A percentile compares a stretch with the other conserved stretches of the same genome.
These are phyloP conservation scores for Agrypnia vestita DNA, from an alignment of 1,140 invertebrate genomes.

Conservation along the genomic window DNA sequence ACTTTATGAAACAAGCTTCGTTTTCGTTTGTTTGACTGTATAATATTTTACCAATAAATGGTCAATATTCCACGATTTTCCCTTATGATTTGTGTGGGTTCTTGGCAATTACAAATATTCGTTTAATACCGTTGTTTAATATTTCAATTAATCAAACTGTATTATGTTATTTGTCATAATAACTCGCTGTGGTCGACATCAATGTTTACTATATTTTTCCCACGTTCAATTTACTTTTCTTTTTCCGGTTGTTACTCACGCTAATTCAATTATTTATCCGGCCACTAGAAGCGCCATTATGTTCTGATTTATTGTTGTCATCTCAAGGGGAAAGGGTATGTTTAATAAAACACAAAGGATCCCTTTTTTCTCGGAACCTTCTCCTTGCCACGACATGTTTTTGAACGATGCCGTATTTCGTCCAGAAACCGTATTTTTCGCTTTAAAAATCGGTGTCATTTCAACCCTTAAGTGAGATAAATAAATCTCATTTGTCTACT, in stretches of 20 bases:
- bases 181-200: no score
- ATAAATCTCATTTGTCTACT: slow-evolving; percentile 38
- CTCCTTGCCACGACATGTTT: neutral
- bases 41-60: no score
- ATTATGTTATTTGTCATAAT: no score
- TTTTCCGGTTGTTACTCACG: neutral
- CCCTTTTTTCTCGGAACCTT: slow-evolving; percentile 17
- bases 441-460: slow-evolving; percentile 27
- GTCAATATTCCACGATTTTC: no score
- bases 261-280: slow-evolving; percentile 36
- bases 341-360: neutral
- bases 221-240: neutral
- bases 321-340: slow-evolving; percentile 39
- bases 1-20: no score
- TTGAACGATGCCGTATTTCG: slow-evolving; percentile 41
- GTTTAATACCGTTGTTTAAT: no score
- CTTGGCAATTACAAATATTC: no score
- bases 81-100: no score
- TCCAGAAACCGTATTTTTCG: slow-evolving; percentile 6
- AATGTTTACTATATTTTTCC: neutral
- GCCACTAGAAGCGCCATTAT: slow-evolving; percentile 16
- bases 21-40: no score
- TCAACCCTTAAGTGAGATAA: slow-evolving; percentile 31
- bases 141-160: no score
- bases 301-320: slow-evolving; percentile 48